Evolutionary conservation across 2,797 vertebrate genomes (phyloP).

Genomic region (Xyrichtys novacula): DNA sequence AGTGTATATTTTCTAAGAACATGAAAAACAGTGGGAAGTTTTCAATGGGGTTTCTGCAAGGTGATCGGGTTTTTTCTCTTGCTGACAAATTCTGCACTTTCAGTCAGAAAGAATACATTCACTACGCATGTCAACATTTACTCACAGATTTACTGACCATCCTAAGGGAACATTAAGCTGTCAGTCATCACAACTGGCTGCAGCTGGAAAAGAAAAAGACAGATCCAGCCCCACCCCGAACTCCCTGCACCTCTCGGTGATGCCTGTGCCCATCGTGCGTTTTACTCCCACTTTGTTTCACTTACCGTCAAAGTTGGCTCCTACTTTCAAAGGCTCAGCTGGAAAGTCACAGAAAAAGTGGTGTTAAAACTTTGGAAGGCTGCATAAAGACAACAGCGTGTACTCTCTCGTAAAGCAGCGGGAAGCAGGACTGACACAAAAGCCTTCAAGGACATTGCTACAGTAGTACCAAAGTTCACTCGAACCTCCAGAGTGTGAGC

Average conservation of each 20-base stretch:
- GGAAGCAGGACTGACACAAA: conserved; percentile 49
- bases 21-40: neutral
- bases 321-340: conserved; percentile 61
- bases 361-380: conserved; percentile 59
- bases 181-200: conserved; percentile 30
- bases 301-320: conserved; percentile 52
- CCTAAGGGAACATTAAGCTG: conserved; percentile 13
- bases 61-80: no score
- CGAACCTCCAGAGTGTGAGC: neutral
- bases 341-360: conserved; percentile 61
- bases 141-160: conserved; percentile 6
- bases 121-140: conserved; percentile 4
- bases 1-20: conserved; percentile 14
- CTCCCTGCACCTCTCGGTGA: conserved; percentile 26
- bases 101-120: no score
- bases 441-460: conserved; percentile 44
- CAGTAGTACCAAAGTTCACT: conserved; percentile 32
- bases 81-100: no score
- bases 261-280: conserved; percentile 38
- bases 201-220: conserved; percentile 28
- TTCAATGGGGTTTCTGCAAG: no score
- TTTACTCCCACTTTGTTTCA: conserved; percentile 23
- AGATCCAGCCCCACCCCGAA: conserved; percentile 2
- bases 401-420: conserved; percentile 66
- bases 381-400: conserved; percentile 60